phyloP scores from a whole-genome alignment of 2,888 invertebrate genomes.

The Acronicta alni region DNA sequence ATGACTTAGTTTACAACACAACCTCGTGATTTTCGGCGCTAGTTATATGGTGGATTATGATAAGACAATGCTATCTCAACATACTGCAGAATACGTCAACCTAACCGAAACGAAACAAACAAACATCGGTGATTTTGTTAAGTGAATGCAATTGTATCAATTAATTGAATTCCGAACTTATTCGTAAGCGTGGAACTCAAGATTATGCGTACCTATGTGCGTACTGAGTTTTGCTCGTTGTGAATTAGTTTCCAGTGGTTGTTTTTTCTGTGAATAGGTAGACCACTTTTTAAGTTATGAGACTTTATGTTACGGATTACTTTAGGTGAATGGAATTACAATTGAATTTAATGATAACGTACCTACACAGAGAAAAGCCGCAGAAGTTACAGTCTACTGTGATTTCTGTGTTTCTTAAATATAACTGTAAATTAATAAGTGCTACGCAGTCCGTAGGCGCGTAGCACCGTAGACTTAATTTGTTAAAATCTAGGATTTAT shows the following conservation, averaged over 20 bases:
- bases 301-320: background rate
- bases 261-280: background rate
- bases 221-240: background rate
- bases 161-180: slow-evolving; percentile 37
- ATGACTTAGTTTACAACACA: background rate
- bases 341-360: background rate
- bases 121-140: slow-evolving; percentile 31
- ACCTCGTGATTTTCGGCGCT: slow-evolving; percentile 9
- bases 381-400: too few relatives aligned
- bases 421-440: background rate
- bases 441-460: too few relatives aligned
- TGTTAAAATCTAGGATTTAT: too few relatives aligned
- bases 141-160: slow-evolving; percentile 40
- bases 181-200: slow-evolving; percentile 1
- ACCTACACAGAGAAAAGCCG: too few relatives aligned
- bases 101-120: slow-evolving; percentile 1
- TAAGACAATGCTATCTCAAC: background rate
- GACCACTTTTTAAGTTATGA: background rate
- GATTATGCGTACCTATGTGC: background rate
- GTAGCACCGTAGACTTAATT: background rate
- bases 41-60: background rate
- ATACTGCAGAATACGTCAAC: too few relatives aligned
- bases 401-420: too few relatives aligned
- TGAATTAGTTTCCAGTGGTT: background rate
- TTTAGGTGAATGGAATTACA: background rate